Evolutionary conservation across 2,888 invertebrate genomes (phyloP).

Genomic region (Rhamnusium bicolor): DNA sequence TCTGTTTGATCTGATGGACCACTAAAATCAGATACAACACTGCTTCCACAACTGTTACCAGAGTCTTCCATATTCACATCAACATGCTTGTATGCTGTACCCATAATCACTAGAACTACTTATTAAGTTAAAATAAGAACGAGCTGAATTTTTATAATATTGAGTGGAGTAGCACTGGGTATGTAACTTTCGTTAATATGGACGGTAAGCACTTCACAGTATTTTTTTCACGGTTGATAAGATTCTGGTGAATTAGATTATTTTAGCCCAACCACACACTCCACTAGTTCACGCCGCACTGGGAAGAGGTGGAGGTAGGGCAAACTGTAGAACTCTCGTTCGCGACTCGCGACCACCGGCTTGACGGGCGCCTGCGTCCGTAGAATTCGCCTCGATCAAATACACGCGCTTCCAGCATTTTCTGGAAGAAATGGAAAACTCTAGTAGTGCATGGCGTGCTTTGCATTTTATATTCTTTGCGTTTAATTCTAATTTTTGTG

Average conservation of each 20-base stretch:
- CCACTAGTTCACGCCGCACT: slow-evolving; percentile 52
- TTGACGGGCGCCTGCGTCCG: slow-evolving; percentile 13
- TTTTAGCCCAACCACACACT: slow-evolving; percentile 42
- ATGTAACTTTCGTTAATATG: neutral
- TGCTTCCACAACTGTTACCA: slow-evolving; percentile 71
- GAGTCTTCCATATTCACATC: slow-evolving; percentile 70
- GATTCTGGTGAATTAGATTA: slow-evolving; percentile 1
- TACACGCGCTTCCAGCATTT: slow-evolving; percentile 23
- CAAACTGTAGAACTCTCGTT: slow-evolving; percentile 18
- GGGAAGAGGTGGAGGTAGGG: slow-evolving; percentile 40
- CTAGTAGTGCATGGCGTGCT: slow-evolving; percentile 11
- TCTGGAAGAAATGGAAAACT: slow-evolving; percentile 51
- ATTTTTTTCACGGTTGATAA: slow-evolving; percentile 17
- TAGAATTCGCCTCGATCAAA: neutral
- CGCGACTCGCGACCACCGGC: slow-evolving; percentile 41
- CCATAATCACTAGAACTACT: slow-evolving; percentile 63
- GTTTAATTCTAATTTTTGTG: too few species aligned
- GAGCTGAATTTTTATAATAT: neutral
- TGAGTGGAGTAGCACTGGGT: slow-evolving; percentile 4
- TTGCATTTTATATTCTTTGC: neutral
- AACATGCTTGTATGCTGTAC: slow-evolving; percentile 67
- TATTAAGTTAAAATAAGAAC: neutral
- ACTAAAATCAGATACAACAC: slow-evolving; percentile 69
- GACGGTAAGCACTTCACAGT: slow-evolving; percentile 32
- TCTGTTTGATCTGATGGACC: slow-evolving; percentile 69